Evolutionary conservation across 2,113 vertebrate genomes (phyloP), one percentile per base, ranked within the genome.

Genomic region (Clupea harengus): DNA sequence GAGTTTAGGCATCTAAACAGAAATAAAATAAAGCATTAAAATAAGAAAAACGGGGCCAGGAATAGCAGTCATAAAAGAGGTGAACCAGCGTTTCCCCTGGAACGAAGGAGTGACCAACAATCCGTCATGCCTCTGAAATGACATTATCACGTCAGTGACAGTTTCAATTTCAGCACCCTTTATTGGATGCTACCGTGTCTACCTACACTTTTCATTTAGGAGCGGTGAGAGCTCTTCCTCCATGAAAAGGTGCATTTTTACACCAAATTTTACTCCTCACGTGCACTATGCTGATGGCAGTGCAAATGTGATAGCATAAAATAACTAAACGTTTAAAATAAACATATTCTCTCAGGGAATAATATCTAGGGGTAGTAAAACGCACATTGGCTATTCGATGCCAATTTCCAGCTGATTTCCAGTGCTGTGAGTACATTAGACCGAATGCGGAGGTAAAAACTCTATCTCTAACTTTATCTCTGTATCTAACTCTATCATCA

Each of bases 81-180:
- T 67, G 13, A n/a, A 18, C 75, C 4, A 49, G 32, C 45, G 28
- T 81, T 22, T 60, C 25, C 45, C 60, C 44, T 80, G 80, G 60
- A 81, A 25, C 10, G 25, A 46, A 25, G 50, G 46, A 85, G 83
- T 78, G 85, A 45, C 81, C 54, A 44, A 15, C 88, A 88, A 84
- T 86, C 78, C 82, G 81, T 86, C 85, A 86, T 32, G 83, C n/a
- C 10, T 72, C 64, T 54, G 25, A 82, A 80, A 72, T 83, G 57
- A 84, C 81, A 88, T 88, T 80, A 82, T 47, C 85, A 80, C 85
- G 45, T 20, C n/a, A 49, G 49, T 83, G 85, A 82, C 85, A 89
- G 80, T 85, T 89, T 89, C 88, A 87, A 89, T 89, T 89, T 85
- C 80, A 75, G 80, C 83, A 44, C 39, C 44, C 54, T 81, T 75